Base-by-base conservation (phyloP, 92 coral and sea anemone species). In the Epizoanthus stellaris region DNA sequence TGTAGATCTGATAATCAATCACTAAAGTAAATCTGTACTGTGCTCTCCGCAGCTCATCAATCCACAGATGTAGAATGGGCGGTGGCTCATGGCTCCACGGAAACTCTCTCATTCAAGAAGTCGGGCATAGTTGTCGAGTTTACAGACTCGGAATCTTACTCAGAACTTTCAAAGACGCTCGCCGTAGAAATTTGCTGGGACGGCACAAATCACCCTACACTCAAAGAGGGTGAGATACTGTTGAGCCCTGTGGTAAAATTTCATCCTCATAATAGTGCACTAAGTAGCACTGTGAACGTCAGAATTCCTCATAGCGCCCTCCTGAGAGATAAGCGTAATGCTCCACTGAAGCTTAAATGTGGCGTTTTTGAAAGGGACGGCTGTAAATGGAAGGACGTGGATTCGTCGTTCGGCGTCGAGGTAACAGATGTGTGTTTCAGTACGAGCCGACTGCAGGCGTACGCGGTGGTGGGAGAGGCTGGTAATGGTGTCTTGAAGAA, bases 221-320 rank as follows among this genome's bases (percentile, higher is more conserved):
- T 89, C 3, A 76, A 68, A 79, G 73, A 77, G 45, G 69, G 68
- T 39, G 93, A 93, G 74, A 81, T 93, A 42, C 86, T 89, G 9
- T 86, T 93, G 8, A 93, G 97, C 61, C 95, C 97, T 13, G 83
- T 89, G 21, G 85, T 91, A 4, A 89, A 82, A 76, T 75, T 93
- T 80, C 88, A 89, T 19, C 89, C 86, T 11, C 71, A 73, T 60
- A 88, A 81, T 12, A 16, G 2, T 16, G 38, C 60, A 39, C 68
- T 81, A 4, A 40, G 73, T 60, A 58, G 73, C 47, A 60, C 72
- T 15, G 65, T 82, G 2, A 66, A 52, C 52, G 63, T 89, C 36
- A 80, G 74, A 20, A 82, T 93, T 36, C 94, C 93, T 17, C 97
- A 93, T 79, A 91, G 88, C 86, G 97, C 97, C 4, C 40, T 14